A percentile compares a stretch with the other conserved stretches of the same genome.
phyloP scores from a whole-genome alignment of 2,797 vertebrate genomes.

The Onychomys leucogaster region DNA sequence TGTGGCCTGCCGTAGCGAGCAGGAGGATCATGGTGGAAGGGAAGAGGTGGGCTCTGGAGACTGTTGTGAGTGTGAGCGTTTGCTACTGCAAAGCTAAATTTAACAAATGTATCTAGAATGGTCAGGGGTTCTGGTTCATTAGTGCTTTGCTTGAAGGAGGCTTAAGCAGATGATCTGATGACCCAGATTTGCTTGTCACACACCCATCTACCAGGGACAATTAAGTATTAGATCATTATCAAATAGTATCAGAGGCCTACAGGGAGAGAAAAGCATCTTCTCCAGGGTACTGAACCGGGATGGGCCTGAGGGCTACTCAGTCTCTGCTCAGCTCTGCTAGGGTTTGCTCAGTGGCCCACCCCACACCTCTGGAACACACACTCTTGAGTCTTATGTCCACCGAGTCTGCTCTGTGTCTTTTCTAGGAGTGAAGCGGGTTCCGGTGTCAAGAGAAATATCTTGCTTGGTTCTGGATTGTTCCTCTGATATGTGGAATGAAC shows the following conservation, averaged over 20 bases:
- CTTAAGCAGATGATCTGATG: not conserved
- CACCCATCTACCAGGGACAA: not conserved
- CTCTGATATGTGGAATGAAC: not conserved
- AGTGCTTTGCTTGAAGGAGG: constrained; percentile 54
- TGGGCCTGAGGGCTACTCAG: not conserved
- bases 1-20: not conserved
- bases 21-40: constrained; percentile 55
- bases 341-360: not conserved
- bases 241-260: not conserved
- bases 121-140: constrained; percentile 57
- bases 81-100: constrained; percentile 59
- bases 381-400: not conserved
- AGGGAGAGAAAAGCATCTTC: not conserved
- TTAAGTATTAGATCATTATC: not conserved
- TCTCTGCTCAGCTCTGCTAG: not conserved
- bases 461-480: not conserved
- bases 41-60: constrained; percentile 41
- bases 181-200: not conserved
- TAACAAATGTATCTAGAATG: constrained; percentile 50
- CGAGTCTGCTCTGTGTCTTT: not conserved
- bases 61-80: constrained; percentile 59
- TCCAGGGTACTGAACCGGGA: not conserved
- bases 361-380: not conserved
- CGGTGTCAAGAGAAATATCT: not conserved
- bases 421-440: not conserved